Evolutionary conservation across 2,113 vertebrate genomes (phyloP).

Genomic region (Caranx melampygus): DNA sequence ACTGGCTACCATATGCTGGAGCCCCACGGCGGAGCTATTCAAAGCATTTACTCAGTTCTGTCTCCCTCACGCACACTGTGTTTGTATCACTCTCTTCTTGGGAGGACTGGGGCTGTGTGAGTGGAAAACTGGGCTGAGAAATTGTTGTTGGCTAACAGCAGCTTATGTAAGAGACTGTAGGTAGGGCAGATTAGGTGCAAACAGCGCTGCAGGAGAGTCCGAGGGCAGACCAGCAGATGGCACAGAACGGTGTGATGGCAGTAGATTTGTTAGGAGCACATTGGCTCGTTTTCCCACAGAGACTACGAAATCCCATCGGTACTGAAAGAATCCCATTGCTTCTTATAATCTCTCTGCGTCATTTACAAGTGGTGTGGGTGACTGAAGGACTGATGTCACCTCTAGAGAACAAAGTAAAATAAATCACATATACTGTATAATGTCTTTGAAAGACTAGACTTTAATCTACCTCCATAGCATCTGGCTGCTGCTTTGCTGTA

Average conservation of each 20-base stretch:
- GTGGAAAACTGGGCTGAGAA: constrained; percentile 49
- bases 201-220: constrained; percentile 38
- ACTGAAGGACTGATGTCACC: constrained; percentile 18
- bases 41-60: constrained; percentile 17
- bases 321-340: constrained; percentile 38
- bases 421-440: constrained; percentile 1
- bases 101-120: constrained; percentile 40
- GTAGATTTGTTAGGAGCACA: constrained; percentile 44
- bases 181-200: constrained; percentile 65
- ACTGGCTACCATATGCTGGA: constrained; percentile 54
- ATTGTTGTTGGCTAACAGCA: constrained; percentile 50
- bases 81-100: constrained; percentile 19
- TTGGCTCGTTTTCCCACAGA: constrained; percentile 48
- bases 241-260: constrained; percentile 20
- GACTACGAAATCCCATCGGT: constrained; percentile 51
- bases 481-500: constrained; percentile 26
- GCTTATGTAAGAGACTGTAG: constrained; percentile 70
- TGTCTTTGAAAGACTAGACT: constrained; percentile 15
- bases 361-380: constrained; percentile 32
- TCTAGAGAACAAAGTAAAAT: constrained; percentile 32
- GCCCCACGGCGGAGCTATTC: constrained; percentile 53
- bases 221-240: constrained; percentile 62
- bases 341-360: constrained; percentile 36
- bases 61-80: not conserved
- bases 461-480: constrained; percentile 29